These are phyloP conservation scores for Athetis lepigone DNA, from an alignment of 2,888 invertebrate species.

Conservation along the genomic window DNA sequence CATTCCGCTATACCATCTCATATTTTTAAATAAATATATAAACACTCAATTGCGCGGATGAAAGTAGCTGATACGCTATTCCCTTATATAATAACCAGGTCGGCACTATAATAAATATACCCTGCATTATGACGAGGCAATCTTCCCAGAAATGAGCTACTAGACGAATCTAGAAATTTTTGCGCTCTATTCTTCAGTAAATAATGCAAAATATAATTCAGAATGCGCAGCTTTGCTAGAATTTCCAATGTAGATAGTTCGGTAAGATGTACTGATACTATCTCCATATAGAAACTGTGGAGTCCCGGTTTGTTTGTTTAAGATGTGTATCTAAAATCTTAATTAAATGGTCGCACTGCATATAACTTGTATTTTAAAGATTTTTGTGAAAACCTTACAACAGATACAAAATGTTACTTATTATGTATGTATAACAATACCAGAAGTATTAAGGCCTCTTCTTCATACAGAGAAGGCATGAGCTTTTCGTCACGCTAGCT, in stretches of 20 bases:
- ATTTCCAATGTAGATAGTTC: slow-evolving; percentile 48
- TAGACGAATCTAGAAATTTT: slow-evolving; percentile 42
- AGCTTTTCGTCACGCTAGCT: too few species aligned
- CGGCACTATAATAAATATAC: slow-evolving; percentile 37
- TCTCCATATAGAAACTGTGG: slow-evolving; percentile 31
- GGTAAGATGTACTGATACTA: slow-evolving; percentile 37
- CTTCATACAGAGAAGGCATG: too few species aligned
- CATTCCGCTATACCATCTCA: slow-evolving; percentile 11
- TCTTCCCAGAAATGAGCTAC: slow-evolving; percentile 43
- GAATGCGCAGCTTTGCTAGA: slow-evolving; percentile 27
- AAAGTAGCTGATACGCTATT: slow-evolving; percentile 15
- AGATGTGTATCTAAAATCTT: slow-evolving; percentile 20
- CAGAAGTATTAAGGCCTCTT: too few species aligned
- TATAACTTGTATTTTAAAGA: too few species aligned
- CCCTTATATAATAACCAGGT: slow-evolving; percentile 32
- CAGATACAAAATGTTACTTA: too few species aligned
- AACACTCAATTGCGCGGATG: slow-evolving; percentile 8
- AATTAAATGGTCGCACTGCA: neutral
- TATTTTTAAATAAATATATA: slow-evolving; percentile 32
- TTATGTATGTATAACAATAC: too few species aligned
- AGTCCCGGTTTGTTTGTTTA: slow-evolving; percentile 25
- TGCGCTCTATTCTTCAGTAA: slow-evolving; percentile 32
- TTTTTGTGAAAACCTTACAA: neutral
- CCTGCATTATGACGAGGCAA: slow-evolving; percentile 46
- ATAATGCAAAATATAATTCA: slow-evolving; percentile 56